Conservation (phyloP, 2,113 vertebrate species). For the Potamarius usumacintae region DNA sequence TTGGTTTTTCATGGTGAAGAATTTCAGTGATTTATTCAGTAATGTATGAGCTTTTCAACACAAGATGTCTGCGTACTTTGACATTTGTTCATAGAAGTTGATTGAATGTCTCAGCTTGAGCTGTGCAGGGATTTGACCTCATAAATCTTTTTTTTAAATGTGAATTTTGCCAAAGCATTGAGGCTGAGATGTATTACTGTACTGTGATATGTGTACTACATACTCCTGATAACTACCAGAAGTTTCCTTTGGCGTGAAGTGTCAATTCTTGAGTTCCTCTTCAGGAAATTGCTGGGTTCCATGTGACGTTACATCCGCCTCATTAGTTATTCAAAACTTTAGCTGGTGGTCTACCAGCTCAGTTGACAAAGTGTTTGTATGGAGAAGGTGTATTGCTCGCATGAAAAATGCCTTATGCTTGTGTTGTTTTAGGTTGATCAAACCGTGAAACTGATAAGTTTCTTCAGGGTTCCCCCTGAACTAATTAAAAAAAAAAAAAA, state of each 20-base stretch:
- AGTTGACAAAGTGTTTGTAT: no score
- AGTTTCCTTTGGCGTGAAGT: neutral
- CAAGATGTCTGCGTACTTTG: neutral
- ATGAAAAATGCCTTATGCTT: no score
- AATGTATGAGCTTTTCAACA: neutral
- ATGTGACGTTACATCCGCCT: no score
- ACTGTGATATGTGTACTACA: neutral
- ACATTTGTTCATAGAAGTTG: neutral
- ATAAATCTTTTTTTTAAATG: neutral
- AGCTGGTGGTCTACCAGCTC: no score
- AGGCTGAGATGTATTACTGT: neutral
- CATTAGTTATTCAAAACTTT: no score
- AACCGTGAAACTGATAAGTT: no score
- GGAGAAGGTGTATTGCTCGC: no score
- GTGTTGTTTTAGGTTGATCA: no score
- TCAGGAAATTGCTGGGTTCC: neutral
- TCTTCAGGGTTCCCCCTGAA: no score
- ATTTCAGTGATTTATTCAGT: neutral
- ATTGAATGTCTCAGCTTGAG: neutral
- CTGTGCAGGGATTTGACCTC: neutral
- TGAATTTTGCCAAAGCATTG: neutral
- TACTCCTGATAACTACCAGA: no score
- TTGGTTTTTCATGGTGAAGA: neutral
- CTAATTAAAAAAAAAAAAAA: no score
- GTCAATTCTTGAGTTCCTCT: neutral